Conservation (phyloP, 2,113 vertebrate species). For the Numenius arquata region DNA sequence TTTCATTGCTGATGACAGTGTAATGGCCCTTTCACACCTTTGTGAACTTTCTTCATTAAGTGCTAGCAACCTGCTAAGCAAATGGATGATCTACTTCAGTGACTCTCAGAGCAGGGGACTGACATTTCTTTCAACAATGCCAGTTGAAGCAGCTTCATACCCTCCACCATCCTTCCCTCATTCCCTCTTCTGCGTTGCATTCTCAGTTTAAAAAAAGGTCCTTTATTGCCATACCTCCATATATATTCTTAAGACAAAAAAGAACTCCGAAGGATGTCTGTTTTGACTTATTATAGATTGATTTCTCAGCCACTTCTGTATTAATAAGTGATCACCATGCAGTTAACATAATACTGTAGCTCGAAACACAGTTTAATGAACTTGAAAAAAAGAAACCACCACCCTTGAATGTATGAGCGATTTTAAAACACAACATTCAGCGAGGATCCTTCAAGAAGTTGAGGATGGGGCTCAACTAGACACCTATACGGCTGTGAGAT, state of each 20-base stretch:
- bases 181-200: not conserved
- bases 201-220: not conserved
- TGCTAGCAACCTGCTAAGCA: not conserved
- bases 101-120: not conserved
- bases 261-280: not conserved
- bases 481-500: rapidly evolving
- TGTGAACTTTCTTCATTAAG: slow-evolving; percentile 12
- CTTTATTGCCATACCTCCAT: not conserved
- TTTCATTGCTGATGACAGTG: not conserved
- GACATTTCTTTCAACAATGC: not conserved
- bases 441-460: not conserved
- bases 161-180: not conserved
- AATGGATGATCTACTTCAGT: slow-evolving; percentile 14
- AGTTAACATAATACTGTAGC: not conserved
- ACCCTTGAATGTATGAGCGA: not conserved
- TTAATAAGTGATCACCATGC: not conserved
- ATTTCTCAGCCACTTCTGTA: not conserved
- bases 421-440: not conserved
- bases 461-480: not conserved
- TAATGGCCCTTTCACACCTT: slow-evolving; percentile 16
- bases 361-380: not conserved
- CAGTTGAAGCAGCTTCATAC: not conserved
- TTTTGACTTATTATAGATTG: not conserved
- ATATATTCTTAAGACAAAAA: not conserved
- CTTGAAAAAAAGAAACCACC: not conserved